Evolutionary conservation across 2,113 vertebrate species (phyloP).

Genomic region (Toxotes chatareus): DNA sequence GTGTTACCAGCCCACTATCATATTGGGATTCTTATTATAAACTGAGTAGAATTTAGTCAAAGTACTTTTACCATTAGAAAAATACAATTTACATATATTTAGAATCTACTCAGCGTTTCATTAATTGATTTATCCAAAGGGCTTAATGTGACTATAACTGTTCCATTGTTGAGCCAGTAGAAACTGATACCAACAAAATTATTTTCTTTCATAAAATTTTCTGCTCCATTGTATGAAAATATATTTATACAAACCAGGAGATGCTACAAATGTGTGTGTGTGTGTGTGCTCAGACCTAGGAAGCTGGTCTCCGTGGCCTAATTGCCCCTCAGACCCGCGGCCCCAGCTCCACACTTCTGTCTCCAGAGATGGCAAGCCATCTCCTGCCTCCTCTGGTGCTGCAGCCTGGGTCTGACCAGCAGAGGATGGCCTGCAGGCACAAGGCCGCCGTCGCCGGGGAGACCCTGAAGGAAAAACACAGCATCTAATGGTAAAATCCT

Average conservation of each 20-base stretch:
- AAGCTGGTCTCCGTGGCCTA: constrained; percentile 95
- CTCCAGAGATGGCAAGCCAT: constrained; percentile 88
- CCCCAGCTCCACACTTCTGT: constrained; percentile 99
- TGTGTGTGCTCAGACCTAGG: constrained; percentile 85
- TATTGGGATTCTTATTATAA: not conserved
- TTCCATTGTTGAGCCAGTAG: not conserved
- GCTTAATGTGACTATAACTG: not conserved
- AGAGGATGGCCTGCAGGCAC: constrained; percentile 81
- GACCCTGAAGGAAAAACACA: constrained; percentile 75
- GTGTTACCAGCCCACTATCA: not conserved
- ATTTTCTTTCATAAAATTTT: not conserved
- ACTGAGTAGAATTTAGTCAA: not conserved
- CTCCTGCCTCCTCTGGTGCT: constrained; percentile 82
- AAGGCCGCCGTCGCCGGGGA: constrained; percentile 76
- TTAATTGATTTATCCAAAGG: not conserved
- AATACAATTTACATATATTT: not conserved
- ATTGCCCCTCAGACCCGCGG: constrained; percentile 94
- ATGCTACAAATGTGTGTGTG: not conserved
- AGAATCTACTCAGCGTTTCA: not conserved
- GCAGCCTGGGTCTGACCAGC: constrained; percentile 82
- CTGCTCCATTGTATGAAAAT: not conserved
- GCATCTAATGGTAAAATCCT: not conserved
- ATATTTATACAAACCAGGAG: not conserved
- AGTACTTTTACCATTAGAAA: not conserved
- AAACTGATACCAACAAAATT: not conserved